Evolutionary conservation across 2,888 invertebrate genomes (phyloP), one percentile per base, ranked within the genome.

Genomic region (Troides helena): DNA sequence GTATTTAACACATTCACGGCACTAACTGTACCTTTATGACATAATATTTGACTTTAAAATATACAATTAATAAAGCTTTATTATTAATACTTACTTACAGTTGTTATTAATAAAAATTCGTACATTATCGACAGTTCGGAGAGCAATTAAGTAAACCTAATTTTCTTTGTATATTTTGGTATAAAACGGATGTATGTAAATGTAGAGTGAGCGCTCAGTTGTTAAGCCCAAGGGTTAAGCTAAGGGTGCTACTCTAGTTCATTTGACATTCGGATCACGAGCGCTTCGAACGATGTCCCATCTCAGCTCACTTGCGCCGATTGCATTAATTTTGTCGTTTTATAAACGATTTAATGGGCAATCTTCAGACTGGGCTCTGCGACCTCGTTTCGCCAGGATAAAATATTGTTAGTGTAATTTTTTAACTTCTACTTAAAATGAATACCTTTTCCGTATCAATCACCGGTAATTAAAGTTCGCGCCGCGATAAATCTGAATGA

Each of bases 301-400:
- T 90, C 87, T 87, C 88, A 81, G 86, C 85, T 86, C 85, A 81
- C 89, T 88, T 81, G 81, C 85, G 83, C 86, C 88, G 88, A 91
- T 90, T 89, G 89, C 91, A 90, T 92, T 92, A 91, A 90, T 91
- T 91, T 88, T 84, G 84, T 88, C 88, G 87, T 90, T 91, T 91
- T 89, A 88, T 89, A 88, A 91, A 87, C 89, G 88, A 88, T 90
- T 90, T 91, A 89, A 90, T 89, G 86, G 87, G 88, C 87, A 87
- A 87, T 88, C 83, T 86, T 78, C 81, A 85, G 84, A 87, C 89
- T 88, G 77, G 75, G 81, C 81, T 84, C 82, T 79, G 75, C 75
- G 81, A 83, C 79, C 78, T 75, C 78, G 61, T 68, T 72, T 68
- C 70, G 65, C 70, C 61, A 56, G 69, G 53, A 64, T 64, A 64